These are phyloP conservation scores for Andricus curvator DNA, from an alignment of 2,888 invertebrate species.

Conservation along the genomic window DNA sequence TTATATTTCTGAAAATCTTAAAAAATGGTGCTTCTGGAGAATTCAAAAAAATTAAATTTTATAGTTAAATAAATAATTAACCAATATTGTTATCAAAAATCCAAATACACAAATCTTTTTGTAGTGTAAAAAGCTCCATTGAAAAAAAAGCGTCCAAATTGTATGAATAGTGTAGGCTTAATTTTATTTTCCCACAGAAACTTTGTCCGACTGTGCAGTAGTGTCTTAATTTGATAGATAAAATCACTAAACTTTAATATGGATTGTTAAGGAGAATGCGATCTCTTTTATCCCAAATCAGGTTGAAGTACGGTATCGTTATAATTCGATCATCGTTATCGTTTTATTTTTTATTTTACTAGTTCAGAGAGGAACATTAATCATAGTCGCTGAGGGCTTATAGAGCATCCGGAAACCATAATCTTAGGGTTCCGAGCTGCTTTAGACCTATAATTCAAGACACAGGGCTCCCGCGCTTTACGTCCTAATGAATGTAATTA, in stretches of 20 bases:
- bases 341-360: not conserved
- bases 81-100: too few relatives aligned
- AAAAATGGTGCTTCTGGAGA: too few relatives aligned
- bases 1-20: too few relatives aligned
- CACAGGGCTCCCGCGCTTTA: constrained; percentile 37
- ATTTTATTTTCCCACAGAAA: too few relatives aligned
- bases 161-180: too few relatives aligned
- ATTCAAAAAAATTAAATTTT: too few relatives aligned
- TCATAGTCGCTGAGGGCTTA: constrained; percentile 16
- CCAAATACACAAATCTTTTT: too few relatives aligned
- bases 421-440: constrained; percentile 32
- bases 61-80: too few relatives aligned
- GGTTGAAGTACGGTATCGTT: constrained; percentile 19
- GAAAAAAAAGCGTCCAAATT: too few relatives aligned
- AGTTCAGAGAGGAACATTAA: constrained; percentile 16
- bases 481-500: constrained; percentile 40
- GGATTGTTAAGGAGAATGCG: not conserved
- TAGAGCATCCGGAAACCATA: constrained; percentile 35
- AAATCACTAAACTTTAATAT: not conserved
- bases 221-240: not conserved
- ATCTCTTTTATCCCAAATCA: not conserved
- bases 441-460: constrained; percentile 38
- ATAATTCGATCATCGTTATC: constrained; percentile 25
- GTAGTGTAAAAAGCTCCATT: too few relatives aligned
- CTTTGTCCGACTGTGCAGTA: too few relatives aligned